These are phyloP conservation scores for Pantherophis vulpinus DNA, from an alignment of 2,797 vertebrate genomes.

Conservation along the genomic window DNA sequence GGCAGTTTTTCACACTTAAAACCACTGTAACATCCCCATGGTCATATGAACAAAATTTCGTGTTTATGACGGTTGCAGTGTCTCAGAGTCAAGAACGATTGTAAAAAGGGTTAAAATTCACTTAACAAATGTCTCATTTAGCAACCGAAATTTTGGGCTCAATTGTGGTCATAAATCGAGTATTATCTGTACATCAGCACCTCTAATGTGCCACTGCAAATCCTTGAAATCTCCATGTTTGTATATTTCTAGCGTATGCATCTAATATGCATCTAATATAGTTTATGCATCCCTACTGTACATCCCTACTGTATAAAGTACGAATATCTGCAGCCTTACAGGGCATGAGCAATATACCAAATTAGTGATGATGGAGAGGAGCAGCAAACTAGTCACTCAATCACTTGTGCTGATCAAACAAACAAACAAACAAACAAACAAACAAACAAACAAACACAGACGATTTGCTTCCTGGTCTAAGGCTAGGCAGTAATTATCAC, in stretches of 20 bases:
- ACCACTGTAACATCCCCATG: not conserved
- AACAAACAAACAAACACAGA: too few species aligned
- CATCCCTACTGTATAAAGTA: not conserved
- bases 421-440: not conserved
- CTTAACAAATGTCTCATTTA: not conserved
- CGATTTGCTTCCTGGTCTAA: not conserved
- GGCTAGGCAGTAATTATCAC: not conserved
- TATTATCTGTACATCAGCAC: not conserved
- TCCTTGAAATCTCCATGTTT: not conserved
- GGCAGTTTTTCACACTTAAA: not conserved
- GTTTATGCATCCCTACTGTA: not conserved
- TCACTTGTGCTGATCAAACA: not conserved
- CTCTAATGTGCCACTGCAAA: not conserved
- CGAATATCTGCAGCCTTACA: not conserved
- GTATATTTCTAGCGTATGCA: not conserved
- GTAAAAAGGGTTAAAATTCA: not conserved
- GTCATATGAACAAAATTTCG: not conserved
- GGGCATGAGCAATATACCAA: not conserved
- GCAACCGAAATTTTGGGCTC: not conserved
- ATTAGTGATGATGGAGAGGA: not conserved
- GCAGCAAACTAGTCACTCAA: constrained; percentile 47
- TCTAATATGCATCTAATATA: not conserved
- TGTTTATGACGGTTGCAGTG: not conserved
- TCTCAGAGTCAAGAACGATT: not conserved
- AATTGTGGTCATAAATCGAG: not conserved